Base-by-base conservation (phyloP, 2,888 invertebrate species). In the Melanostoma mellinum region DNA sequence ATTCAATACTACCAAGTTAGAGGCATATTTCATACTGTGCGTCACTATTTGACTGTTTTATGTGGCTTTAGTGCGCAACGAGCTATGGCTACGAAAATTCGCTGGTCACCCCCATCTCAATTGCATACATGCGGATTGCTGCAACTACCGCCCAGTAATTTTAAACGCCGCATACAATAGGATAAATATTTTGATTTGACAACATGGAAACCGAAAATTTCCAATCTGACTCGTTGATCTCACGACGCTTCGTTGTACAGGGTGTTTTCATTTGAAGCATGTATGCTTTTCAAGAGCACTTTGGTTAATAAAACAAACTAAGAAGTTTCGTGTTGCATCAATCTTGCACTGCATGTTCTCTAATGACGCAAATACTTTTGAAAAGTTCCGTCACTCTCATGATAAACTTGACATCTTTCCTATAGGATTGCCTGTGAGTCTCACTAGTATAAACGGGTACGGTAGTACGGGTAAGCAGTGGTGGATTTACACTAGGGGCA, bases 1-100 rank as follows among this genome's bases (percentile, higher is more conserved):
- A 75, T 46, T 60, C 74, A 20, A 20, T 50, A 53, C 53, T 35
- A 69, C 80, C 71, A 74, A 79, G 55, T 61, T 20, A 20, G 20
- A 20, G 61, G 67, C 67, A 72, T 85, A 85, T 63, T 80, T 85
- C 68, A 85, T 58, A 32, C 68, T 69, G 81, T 73, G 81, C 76
- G 86, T 86, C 86, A 85, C 79, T 77, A 71, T 72, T 58, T 82
- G 85, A 86, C 85, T 86, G 85, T 82, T 86, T 86, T 86, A 86
- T 85, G 85, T 68, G 56, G 61, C 61, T 61, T 60, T 55, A 4
- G 78, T 78, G 73, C 74, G 78, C 84, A 58, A 61, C 53, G 61
- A 56, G 68, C 48, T 35, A 63, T 3, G 3, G 61, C 35, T 61
- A 46, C 35, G 42, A 44, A 33, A 36, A 4, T 32, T 4, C 6